A percentile compares a stretch with the other conserved stretches of the same genome.
Evolutionary conservation across 2,113 vertebrate species (phyloP).

Genomic region (Odocoileus hemionus): DNA sequence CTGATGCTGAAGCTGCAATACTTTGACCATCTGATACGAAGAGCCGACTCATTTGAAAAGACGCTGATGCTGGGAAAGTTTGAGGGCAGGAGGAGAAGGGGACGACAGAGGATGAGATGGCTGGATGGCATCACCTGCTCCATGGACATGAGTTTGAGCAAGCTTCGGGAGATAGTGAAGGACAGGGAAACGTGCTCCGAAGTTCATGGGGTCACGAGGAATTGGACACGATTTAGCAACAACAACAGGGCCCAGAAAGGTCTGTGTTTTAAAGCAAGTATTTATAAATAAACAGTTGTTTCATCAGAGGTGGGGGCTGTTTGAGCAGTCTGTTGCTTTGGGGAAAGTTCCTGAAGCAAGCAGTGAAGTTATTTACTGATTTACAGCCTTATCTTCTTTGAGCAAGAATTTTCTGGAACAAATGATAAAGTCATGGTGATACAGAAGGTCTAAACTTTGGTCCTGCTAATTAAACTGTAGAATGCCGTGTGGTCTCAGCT

Average conservation of each 20-base stretch:
- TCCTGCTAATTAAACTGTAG: not conserved
- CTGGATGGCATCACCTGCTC: not conserved
- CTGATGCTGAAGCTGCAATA: not conserved
- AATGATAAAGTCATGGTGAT: not conserved
- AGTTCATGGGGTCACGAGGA: not conserved
- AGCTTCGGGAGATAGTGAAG: not conserved
- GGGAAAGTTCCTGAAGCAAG: not conserved
- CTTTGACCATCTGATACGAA: not conserved
- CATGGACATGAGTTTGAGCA: not conserved
- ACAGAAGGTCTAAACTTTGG: not conserved
- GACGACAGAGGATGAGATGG: not conserved
- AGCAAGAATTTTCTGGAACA: not conserved
- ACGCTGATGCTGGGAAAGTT: not conserved
- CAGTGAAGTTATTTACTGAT: not conserved
- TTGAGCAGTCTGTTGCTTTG: not conserved
- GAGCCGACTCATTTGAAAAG: not conserved
- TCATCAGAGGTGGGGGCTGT: fast-evolving
- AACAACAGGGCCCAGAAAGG: not conserved
- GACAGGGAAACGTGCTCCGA: not conserved
- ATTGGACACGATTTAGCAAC: not conserved
- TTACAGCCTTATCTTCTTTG: not conserved
- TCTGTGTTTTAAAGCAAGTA: not conserved
- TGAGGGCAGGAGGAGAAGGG: not conserved
- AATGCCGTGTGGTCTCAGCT: not conserved
- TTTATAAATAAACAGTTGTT: not conserved